Conservation (phyloP, 2,797 vertebrate species). For the Gastrophryne carolinensis region DNA sequence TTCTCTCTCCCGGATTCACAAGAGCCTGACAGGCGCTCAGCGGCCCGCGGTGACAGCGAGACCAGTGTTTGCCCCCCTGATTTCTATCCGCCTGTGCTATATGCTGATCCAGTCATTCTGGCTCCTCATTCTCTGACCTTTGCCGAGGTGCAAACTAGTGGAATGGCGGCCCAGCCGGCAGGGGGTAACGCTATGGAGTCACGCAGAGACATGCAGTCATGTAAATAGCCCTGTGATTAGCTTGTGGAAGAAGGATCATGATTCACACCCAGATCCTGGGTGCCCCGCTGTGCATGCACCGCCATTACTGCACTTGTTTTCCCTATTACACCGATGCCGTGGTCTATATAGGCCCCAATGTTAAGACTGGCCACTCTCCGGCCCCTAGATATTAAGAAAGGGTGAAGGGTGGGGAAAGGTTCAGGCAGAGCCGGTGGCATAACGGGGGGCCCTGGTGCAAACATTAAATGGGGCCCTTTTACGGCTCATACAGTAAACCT, state of each 20-base stretch:
- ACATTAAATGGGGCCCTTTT: no score
- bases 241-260: neutral
- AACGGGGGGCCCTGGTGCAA: no score
- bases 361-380: no score
- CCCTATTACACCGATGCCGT: no score
- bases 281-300: neutral
- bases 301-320: neutral
- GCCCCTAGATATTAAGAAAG: no score
- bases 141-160: neutral
- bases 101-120: no score
- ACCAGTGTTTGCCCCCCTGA: no score
- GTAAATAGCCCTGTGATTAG: neutral
- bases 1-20: neutral
- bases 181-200: neutral
- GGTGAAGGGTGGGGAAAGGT: no score
- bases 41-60: neutral
- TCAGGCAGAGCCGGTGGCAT: no score
- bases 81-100: neutral
- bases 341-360: no score
- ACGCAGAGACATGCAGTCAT: neutral
- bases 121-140: neutral
- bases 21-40: constrained; percentile 8
- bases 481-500: no score
- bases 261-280: neutral
- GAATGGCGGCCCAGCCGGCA: neutral